phyloP scores from a whole-genome alignment of 30 jellyfish, hydroid and myxozoan species.

The Pseudorhiza aurosa region DNA sequence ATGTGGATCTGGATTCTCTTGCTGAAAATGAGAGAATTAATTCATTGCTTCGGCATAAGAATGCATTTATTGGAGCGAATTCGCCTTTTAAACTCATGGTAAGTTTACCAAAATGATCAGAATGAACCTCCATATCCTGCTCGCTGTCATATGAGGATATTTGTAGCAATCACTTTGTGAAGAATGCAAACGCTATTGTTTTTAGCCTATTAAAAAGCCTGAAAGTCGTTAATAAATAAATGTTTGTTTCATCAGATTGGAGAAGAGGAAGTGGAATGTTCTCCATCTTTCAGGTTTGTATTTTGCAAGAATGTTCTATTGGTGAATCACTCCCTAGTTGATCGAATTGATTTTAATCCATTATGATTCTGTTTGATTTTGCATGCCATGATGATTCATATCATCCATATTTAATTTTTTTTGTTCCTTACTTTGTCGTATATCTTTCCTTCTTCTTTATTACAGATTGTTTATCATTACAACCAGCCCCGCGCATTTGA shows the following conservation, averaged over 20 bases:
- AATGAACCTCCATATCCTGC: too few species aligned
- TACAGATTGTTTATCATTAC: conserved; percentile 73
- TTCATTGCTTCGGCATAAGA: conserved; percentile 35
- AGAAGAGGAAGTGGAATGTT: conserved; percentile 77
- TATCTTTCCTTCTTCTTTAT: not conserved
- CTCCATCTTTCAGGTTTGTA: conserved; percentile 81
- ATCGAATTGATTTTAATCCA: not conserved
- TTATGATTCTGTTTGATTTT: not conserved
- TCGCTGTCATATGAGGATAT: too few species aligned
- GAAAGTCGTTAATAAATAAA: not conserved
- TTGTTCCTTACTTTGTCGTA: not conserved
- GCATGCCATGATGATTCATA: not conserved
- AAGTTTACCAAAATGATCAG: too few species aligned
- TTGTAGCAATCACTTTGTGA: too few species aligned
- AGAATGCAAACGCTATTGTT: too few species aligned
- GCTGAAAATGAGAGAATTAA: conserved; percentile 17
- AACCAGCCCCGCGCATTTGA: conserved; percentile 33
- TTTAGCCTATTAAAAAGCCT: too few species aligned
- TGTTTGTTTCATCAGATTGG: conserved; percentile 60
- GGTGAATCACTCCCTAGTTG: too few species aligned
- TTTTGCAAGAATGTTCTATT: too few species aligned
- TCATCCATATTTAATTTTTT: not conserved
- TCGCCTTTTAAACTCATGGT: conserved; percentile 76
- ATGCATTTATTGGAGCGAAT: conserved; percentile 54
- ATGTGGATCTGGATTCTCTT: conserved; percentile 59